A percentile compares a stretch with the other conserved stretches of the same genome.
Evolutionary conservation across 2,797 vertebrate genomes (phyloP).

Genomic region (Acanthurus leucopareius): DNA sequence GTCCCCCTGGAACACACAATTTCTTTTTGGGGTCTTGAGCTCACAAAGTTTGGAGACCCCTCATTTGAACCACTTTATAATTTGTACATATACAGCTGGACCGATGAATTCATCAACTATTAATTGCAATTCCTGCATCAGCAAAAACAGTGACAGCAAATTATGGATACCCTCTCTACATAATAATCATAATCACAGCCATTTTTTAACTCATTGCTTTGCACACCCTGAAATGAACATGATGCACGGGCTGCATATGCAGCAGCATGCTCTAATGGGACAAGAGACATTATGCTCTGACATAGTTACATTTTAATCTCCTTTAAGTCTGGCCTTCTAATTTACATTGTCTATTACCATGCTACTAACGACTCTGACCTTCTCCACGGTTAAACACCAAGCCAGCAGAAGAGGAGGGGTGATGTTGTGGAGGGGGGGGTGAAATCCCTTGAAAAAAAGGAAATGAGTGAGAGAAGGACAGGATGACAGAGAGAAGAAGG

Average conservation of each 20-base stretch:
- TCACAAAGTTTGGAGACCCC: background rate
- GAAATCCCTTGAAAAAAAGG: slow-evolving; percentile 34
- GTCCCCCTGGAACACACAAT: too few species aligned
- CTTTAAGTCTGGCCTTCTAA: slow-evolving; percentile 67
- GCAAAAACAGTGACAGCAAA: background rate
- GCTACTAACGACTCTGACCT: slow-evolving; percentile 80
- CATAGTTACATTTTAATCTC: slow-evolving; percentile 60
- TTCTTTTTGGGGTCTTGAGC: background rate
- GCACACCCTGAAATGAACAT: background rate
- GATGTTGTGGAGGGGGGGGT: background rate
- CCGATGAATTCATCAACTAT: fast-evolving
- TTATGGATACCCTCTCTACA: background rate
- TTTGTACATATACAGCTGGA: background rate
- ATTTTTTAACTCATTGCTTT: background rate
- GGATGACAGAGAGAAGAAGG: slow-evolving; percentile 60
- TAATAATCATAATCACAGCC: background rate
- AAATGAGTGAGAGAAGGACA: slow-evolving; percentile 56
- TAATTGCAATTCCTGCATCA: background rate
- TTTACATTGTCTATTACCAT: slow-evolving; percentile 75
- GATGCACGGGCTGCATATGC: slow-evolving; percentile 25
- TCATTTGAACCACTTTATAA: background rate
- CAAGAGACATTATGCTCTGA: slow-evolving; percentile 45
- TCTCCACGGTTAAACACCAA: slow-evolving; percentile 71
- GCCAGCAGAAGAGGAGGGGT: slow-evolving; percentile 39
- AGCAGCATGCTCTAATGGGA: slow-evolving; percentile 24